Base-by-base conservation (phyloP, 2,888 invertebrate species). In the Oxyteleia sp. region DNA sequence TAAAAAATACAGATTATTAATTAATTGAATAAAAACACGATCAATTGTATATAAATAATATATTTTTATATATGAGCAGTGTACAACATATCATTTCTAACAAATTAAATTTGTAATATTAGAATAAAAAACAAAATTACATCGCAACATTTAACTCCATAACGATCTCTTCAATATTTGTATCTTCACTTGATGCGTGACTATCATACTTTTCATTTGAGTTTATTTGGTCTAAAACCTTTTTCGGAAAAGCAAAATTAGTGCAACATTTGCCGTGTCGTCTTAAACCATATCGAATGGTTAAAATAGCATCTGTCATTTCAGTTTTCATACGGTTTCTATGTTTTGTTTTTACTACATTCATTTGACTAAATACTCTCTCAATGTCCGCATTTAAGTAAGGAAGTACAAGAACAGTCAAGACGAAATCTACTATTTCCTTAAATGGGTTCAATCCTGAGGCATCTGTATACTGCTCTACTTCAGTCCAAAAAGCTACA, bases 401-500 rank as follows among this genome's bases (percentile, higher is more conserved):
- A 2, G 78, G 69, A 10, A 78, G 32, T 4, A 53, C 38, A 11
- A 78, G 38, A 11, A 61, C 8, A 3, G 13, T 29, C 1, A 69
- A 15, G 0, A 68, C 78, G 32, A 78, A 78, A 13, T 63, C 26
- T 3, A 45, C 29, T 38, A 78, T 18, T 26, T 69, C 63, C 32
- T 59, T 15, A 26, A 66, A 78, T 13, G 69, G 69, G n/a, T 78
- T 43, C 1, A 20, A n/a, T 0, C 47, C 69, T 18, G 53, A 15
- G 8, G 78, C 43, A 13, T 78, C 78, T 5, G 4, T 29, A 43
- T 69, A 75, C 0, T 75, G 32, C 15, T 26, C 0, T 0, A 82
- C 79, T 66, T 84, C 79, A 26, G 32, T 51, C 80, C 75, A 84
- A 74, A 85, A 84, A 5, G 47, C 4, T 16, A 82, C 53, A 1